Conservation (phyloP, 2,113 vertebrate species). For the Tangachromis dhanisi region DNA sequence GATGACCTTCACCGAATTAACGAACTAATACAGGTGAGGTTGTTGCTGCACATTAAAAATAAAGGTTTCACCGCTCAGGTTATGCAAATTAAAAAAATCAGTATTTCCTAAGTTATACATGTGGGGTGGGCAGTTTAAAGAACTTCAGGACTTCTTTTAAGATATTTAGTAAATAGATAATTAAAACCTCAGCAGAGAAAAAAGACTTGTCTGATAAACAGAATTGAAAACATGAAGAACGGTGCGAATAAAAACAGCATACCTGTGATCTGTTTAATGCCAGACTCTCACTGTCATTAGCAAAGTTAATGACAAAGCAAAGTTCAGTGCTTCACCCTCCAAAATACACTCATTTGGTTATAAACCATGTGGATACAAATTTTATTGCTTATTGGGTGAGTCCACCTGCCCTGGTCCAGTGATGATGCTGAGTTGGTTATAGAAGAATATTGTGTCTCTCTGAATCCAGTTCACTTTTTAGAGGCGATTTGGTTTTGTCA, state of each 20-base stretch:
- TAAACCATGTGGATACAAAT: background rate
- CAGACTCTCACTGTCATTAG: background rate
- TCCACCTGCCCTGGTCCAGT: background rate
- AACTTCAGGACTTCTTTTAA: background rate
- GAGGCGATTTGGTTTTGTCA: background rate
- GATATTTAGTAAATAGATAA: background rate
- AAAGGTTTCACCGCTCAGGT: background rate
- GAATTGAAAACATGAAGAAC: background rate
- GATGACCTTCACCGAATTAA: conserved; percentile 96
- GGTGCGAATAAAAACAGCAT: background rate
- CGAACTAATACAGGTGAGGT: conserved; percentile 90
- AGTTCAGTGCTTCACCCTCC: background rate
- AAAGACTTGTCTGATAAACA: background rate
- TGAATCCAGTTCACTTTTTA: background rate
- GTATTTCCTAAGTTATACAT: background rate
- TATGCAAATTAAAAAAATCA: background rate
- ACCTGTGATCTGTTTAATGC: background rate
- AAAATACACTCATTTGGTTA: background rate
- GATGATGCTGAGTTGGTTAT: background rate
- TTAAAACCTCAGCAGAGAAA: background rate
- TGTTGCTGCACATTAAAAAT: background rate
- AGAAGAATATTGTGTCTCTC: background rate
- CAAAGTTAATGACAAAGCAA: background rate
- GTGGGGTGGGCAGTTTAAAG: background rate
- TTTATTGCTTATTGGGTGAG: background rate